Conservation (phyloP, 2,113 vertebrate species). For the Mystacornis crossleyi region DNA sequence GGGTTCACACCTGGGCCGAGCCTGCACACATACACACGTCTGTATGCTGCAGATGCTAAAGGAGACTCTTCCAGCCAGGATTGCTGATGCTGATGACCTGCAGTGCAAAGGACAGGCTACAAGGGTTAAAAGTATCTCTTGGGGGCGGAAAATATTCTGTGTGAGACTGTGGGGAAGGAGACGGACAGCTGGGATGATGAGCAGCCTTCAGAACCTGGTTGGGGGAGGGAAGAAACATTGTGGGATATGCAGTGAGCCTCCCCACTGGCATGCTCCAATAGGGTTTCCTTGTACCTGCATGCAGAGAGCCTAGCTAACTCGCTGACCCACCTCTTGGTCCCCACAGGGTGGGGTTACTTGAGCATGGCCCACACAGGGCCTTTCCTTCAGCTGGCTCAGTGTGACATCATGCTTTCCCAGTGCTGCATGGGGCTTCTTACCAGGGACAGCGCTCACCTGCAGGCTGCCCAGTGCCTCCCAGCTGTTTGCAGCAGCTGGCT, state of each 20-base stretch:
- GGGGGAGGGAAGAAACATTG: not conserved
- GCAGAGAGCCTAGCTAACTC: not conserved
- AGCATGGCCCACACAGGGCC: rapidly evolving
- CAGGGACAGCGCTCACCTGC: not conserved
- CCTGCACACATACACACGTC: not conserved
- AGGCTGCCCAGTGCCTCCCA: not conserved
- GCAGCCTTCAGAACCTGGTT: not conserved
- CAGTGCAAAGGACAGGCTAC: not conserved
- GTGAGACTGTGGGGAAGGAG: not conserved
- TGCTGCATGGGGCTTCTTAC: rapidly evolving
- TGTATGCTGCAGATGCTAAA: not conserved
- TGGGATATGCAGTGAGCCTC: not conserved
- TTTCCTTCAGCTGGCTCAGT: not conserved
- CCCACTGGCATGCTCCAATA: rapidly evolving
- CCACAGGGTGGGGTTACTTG: not conserved
- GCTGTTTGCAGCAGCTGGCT: not conserved
- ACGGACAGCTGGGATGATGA: rapidly evolving
- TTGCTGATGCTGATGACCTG: not conserved
- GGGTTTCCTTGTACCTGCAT: not conserved
- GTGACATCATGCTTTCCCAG: not conserved
- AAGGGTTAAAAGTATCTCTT: not conserved
- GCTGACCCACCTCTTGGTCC: not conserved
- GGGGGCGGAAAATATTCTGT: not conserved
- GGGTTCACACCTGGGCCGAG: not conserved
- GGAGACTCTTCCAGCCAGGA: not conserved